Conservation (phyloP, 2,888 invertebrate genomes). For the Eledona agricola region DNA sequence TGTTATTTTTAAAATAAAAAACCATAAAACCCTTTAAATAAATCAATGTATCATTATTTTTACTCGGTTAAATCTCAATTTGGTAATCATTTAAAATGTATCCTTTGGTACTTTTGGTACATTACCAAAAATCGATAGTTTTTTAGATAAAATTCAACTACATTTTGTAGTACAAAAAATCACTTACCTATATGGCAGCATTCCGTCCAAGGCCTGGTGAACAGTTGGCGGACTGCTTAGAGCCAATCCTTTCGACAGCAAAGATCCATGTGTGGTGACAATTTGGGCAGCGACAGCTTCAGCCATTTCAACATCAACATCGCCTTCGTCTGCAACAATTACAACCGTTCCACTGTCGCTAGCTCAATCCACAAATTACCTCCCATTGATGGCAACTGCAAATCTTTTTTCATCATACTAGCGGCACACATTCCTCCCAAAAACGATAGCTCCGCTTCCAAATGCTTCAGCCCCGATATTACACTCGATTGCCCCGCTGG, state of each 20-base stretch:
- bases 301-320: constrained; percentile 75
- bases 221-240: constrained; percentile 87
- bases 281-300: constrained; percentile 74
- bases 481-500: constrained; percentile 57
- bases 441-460: constrained; percentile 91
- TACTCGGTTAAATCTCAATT: too few relatives aligned
- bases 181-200: constrained; percentile 83
- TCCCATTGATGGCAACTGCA: constrained; percentile 71
- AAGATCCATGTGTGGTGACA: constrained; percentile 69
- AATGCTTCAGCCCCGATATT: constrained; percentile 70
- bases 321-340: constrained; percentile 69
- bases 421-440: constrained; percentile 92
- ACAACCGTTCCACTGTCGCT: too few relatives aligned
- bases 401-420: constrained; percentile 85
- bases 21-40: too few relatives aligned
- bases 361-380: constrained; percentile 59
- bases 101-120: too few relatives aligned
- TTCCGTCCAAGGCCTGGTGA: constrained; percentile 89
- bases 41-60: too few relatives aligned
- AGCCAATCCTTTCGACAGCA: constrained; percentile 90
- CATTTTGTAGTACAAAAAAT: constrained; percentile 12
- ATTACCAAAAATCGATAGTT: too few relatives aligned
- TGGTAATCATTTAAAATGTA: too few relatives aligned
- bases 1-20: too few relatives aligned
- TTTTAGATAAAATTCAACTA: too few relatives aligned